Base-by-base conservation (phyloP, 2,797 vertebrate genomes). In the Sebastes diploproa region DNA sequence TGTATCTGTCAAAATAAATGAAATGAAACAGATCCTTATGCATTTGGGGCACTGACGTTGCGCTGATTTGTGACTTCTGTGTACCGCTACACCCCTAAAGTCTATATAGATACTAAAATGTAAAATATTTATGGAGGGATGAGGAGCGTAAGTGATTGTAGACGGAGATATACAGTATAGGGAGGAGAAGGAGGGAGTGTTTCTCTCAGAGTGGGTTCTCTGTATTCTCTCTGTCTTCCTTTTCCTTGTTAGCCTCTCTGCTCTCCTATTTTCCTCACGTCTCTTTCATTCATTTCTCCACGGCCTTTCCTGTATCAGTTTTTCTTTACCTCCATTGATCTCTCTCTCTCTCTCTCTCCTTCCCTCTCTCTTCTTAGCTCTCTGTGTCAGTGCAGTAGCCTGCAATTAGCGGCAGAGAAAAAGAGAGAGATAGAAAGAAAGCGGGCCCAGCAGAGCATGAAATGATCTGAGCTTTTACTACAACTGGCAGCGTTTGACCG, bases 391-490 rank as follows among this genome's bases (percentile, higher is more conserved):
- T 71, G 80, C 73, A 55, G 80, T 23, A 27, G 14, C 13, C 56
- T 46, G 72, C 86, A 90, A 87, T 87, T 70, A 78, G 75, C 36
- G 10, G 67, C 77, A 71, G 68, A 80, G 77, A 73, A 65, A 80
- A 62, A 72, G 6, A 27, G 7, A 38, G 63, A 67, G 65, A 78
- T 59, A 63, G 75, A 80, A 0, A 67, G 70, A 86, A 56, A 84
- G 78, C 27, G 82, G 83, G 87, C 78, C 85, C 86, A 90, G 87
- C 80, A 16, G 85, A 90, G 92, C 85, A 27, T 93, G 88, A 92
- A 93, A 93, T 86, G 87, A 77, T 88, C 82, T 67, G 88, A 86
- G 86, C 87, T 92, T 92, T 94, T 91, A 94, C 93, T 93, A 93
- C 89, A 89, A 92, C 89, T 88, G 88, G 82, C 88, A 93, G 83